A percentile compares a stretch with the other conserved stretches of the same genome.
Evolutionary conservation across 2,797 vertebrate species (phyloP).

Genomic region (Schizothorax lantsangensis): DNA sequence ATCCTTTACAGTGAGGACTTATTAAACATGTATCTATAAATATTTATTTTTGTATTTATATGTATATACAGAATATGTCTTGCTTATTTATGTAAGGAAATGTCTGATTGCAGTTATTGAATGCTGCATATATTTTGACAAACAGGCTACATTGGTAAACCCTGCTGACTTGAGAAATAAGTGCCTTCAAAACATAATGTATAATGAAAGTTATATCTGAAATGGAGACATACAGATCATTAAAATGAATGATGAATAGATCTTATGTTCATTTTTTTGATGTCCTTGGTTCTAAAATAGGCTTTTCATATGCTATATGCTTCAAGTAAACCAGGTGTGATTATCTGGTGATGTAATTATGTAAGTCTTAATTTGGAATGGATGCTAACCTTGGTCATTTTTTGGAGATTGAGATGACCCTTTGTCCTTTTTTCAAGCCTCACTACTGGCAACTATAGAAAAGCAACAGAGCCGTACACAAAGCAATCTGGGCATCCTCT

Average conservation of each 20-base stretch:
- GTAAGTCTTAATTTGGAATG: slow-evolving; percentile 17
- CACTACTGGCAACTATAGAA: slow-evolving; percentile 31
- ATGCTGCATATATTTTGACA: not conserved
- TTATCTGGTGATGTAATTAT: slow-evolving; percentile 18
- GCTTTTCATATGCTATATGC: slow-evolving; percentile 32
- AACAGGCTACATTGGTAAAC: not conserved
- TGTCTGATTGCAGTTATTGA: not conserved
- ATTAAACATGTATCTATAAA: not conserved
- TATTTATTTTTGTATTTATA: not conserved
- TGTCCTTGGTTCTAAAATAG: slow-evolving; percentile 18
- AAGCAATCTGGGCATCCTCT: slow-evolving; percentile 58
- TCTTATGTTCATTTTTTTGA: slow-evolving; percentile 23
- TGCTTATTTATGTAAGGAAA: not conserved
- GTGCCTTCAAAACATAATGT: not conserved
- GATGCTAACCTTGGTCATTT: slow-evolving; percentile 46
- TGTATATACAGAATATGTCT: not conserved
- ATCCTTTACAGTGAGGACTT: not conserved
- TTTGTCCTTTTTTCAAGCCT: slow-evolving; percentile 21
- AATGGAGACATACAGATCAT: slow-evolving; percentile 16
- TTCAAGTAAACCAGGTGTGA: slow-evolving; percentile 25
- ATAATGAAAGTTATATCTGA: not conserved
- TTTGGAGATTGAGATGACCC: slow-evolving; percentile 23
- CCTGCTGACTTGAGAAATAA: not conserved
- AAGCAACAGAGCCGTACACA: slow-evolving; percentile 51
- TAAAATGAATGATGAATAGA: slow-evolving; percentile 5